Conservation (phyloP, 2,888 invertebrate species). For the Gandaritis pyraliata region DNA sequence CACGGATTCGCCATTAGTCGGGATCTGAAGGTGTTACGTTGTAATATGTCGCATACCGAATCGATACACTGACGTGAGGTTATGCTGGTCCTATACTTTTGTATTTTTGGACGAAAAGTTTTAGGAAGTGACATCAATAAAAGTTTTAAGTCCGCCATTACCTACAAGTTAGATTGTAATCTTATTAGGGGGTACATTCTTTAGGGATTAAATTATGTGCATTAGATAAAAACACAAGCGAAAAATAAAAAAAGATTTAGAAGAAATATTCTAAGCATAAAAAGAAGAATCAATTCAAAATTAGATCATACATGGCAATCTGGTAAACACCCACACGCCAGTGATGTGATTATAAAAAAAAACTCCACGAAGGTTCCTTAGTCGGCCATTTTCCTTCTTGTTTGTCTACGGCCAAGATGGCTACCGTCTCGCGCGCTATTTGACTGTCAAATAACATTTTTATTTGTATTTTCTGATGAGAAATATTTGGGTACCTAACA, state of each 20-base stretch:
- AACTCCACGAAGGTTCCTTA: constrained; percentile 46
- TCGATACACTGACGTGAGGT: constrained; percentile 33
- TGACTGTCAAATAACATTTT: constrained; percentile 53
- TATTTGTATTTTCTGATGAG: constrained; percentile 43
- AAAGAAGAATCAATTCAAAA: not conserved
- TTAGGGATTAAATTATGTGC: too few relatives aligned
- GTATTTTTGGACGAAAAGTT: constrained; percentile 14
- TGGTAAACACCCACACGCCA: constrained; percentile 29
- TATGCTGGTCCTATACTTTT: constrained; percentile 26
- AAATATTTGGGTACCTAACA: constrained; percentile 25
- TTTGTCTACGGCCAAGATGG: constrained; percentile 58
- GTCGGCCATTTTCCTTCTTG: constrained; percentile 57
- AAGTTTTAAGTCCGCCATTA: not conserved
- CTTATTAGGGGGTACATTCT: too few relatives aligned
- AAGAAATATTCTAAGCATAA: too few relatives aligned
- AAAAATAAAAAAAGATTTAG: too few relatives aligned
- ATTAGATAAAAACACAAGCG: too few relatives aligned
- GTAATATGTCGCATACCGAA: constrained; percentile 48
- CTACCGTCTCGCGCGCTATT: constrained; percentile 56
- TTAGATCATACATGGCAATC: constrained; percentile 11
- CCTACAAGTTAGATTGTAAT: too few relatives aligned
- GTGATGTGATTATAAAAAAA: constrained; percentile 37
- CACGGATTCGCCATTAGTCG: constrained; percentile 76
- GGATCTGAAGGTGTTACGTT: constrained; percentile 52
- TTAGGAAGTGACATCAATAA: constrained; percentile 14